These are phyloP conservation scores for Dorcus hopei DNA, from an alignment of 2,888 invertebrate genomes.

Conservation along the genomic window DNA sequence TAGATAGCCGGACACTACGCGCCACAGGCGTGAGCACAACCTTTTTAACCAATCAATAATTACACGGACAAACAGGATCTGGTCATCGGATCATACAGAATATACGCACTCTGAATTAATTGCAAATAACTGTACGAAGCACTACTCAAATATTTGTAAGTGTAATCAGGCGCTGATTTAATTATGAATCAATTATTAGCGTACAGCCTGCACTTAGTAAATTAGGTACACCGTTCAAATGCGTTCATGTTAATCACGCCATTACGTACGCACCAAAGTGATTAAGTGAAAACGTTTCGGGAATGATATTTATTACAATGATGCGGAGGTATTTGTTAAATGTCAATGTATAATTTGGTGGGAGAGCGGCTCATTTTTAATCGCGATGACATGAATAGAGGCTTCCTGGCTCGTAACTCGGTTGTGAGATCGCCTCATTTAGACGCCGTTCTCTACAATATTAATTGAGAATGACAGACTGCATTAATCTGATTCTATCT, in stretches of 20 bases:
- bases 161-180: slow-evolving; percentile 25
- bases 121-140: slow-evolving; percentile 10
- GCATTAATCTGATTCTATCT: slow-evolving; percentile 45
- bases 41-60: slow-evolving; percentile 36
- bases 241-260: slow-evolving; percentile 33
- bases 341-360: slow-evolving; percentile 49
- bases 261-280: slow-evolving; percentile 19
- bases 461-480: slow-evolving; percentile 49
- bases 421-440: slow-evolving; percentile 46
- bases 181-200: slow-evolving; percentile 36
- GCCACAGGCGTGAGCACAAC: slow-evolving; percentile 32
- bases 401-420: slow-evolving; percentile 39
- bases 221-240: slow-evolving; percentile 28
- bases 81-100: background rate
- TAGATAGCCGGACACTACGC: slow-evolving; percentile 19
- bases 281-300: slow-evolving; percentile 3
- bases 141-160: slow-evolving; percentile 26
- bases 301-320: slow-evolving; percentile 19
- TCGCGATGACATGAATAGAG: slow-evolving; percentile 47
- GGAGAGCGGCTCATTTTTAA: slow-evolving; percentile 49
- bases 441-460: slow-evolving; percentile 41
- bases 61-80: slow-evolving; percentile 22
- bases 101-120: background rate
- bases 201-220: slow-evolving; percentile 31
- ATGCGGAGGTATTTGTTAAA: slow-evolving; percentile 46